Base-by-base conservation (phyloP, 2,888 invertebrate genomes). In the Patella depressa region DNA sequence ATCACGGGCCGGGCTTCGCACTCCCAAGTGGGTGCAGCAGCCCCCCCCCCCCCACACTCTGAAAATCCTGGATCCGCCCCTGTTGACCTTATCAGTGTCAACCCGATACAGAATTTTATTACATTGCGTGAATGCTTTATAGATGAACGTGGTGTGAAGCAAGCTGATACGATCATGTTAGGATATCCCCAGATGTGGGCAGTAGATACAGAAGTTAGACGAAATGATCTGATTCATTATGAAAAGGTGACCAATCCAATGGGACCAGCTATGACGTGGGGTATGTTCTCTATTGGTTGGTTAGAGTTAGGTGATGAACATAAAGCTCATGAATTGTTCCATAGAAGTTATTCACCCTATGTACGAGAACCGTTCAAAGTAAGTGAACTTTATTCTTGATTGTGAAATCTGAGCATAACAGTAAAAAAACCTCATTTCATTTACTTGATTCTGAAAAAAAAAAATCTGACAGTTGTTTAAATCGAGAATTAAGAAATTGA, bases 191-290 rank as follows among this genome's bases (percentile, higher is more conserved):
- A 91, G 9, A 79, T 86, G 77, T 83, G 82, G 76, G 77, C 82
- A n/a, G 88, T 90, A 85, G 73, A 82, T 54, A 57, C 1, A 9
- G 74, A 77, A 11, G 85, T 86, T 3, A 76, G 88, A 19, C 72
- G 78, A 45, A 90, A 90, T 79, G 90, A 92, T 77, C 81, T 92
- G 70, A 76, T 82, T 12, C 79, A 85, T n/a, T 91, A 91, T 79
- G 89, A 88, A 79, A 81, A 86, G 59, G 79, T 82, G 53, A 85
- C 83, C 0, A 77, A 83, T 65, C 77, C 76, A 0, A 57, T 78
- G 34, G 91, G 91, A 15, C 91, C 91, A 7, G 91, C 91, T 11
- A 92, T 91, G 91, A 91, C 91, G 0, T 91, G 91, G 91, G 84
- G 88, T n/a, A 91, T 92, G 90, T 90, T 89, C 78, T 82, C 90